These are phyloP conservation scores for Neolamprologus ventralis DNA, from an alignment of 2,113 vertebrate genomes.

Conservation along the genomic window DNA sequence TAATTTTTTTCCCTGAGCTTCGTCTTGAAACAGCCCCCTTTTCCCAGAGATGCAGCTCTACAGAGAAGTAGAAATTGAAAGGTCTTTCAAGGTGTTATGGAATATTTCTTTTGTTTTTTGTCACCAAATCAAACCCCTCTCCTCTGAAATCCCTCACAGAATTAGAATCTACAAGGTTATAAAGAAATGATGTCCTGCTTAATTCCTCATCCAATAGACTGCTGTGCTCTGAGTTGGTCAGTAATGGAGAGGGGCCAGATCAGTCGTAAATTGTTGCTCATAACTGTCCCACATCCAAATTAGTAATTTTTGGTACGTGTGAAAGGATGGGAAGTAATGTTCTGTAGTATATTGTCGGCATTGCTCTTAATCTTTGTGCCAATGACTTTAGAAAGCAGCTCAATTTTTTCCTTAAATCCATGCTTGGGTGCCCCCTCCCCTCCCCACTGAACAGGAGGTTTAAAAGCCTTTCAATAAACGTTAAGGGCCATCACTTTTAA, in stretches of 20 bases:
- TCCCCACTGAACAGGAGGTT: background rate
- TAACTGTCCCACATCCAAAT: background rate
- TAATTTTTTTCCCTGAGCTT: slow-evolving; percentile 14
- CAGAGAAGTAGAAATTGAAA: background rate
- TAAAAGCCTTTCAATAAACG: background rate
- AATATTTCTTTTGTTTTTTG: background rate
- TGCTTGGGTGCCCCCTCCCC: background rate
- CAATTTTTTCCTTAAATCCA: background rate
- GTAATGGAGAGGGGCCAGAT: slow-evolving; percentile 25
- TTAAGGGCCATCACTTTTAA: background rate
- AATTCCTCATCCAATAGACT: background rate
- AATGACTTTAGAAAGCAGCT: slow-evolving; percentile 19
- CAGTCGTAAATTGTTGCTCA: background rate
- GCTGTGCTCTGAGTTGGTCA: background rate
- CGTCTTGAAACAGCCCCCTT: background rate
- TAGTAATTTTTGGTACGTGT: background rate
- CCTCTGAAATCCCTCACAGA: background rate
- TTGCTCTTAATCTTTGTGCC: slow-evolving; percentile 43
- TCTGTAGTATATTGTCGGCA: background rate
- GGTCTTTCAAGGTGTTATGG: background rate
- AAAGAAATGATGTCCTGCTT: background rate
- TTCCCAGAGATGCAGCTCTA: background rate
- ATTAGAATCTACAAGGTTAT: background rate
- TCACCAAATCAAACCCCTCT: background rate
- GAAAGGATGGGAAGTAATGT: background rate